Conservation (phyloP, 2,797 vertebrate genomes). For the Prunella strophiata region DNA sequence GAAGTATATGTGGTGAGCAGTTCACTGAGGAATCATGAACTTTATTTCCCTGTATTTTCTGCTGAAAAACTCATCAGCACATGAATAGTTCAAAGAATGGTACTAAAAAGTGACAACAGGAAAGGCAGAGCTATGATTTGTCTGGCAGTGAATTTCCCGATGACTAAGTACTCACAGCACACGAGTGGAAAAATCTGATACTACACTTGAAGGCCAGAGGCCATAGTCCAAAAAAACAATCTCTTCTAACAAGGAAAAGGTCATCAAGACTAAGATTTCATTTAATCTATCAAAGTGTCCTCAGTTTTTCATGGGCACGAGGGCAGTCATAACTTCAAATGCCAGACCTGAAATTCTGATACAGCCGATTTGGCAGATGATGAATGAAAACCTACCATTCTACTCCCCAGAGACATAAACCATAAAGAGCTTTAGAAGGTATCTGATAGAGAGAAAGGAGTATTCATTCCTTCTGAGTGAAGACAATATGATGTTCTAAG, state of each 20-base stretch:
- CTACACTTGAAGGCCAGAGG: slow-evolving; percentile 39
- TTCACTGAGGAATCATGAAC: background rate
- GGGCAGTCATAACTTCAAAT: slow-evolving; percentile 29
- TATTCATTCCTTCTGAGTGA: background rate
- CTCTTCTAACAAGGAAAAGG: slow-evolving; percentile 45
- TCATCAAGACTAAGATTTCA: slow-evolving; percentile 47
- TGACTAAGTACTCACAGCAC: slow-evolving; percentile 49
- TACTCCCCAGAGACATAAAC: background rate
- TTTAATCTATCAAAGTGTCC: slow-evolving; percentile 12
- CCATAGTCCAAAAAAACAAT: slow-evolving; percentile 34
- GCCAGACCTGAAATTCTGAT: slow-evolving; percentile 8
- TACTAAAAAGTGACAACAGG: slow-evolving; percentile 59
- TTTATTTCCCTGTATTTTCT: background rate
- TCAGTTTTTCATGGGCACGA: slow-evolving; percentile 9
- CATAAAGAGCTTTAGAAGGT: background rate
- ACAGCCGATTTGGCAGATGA: background rate
- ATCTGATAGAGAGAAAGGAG: background rate
- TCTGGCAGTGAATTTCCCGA: slow-evolving; percentile 16
- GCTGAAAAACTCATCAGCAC: slow-evolving; percentile 49
- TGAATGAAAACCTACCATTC: slow-evolving; percentile 38
- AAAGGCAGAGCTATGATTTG: slow-evolving; percentile 47
- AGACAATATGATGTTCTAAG: background rate
- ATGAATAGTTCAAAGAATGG: slow-evolving; percentile 46
- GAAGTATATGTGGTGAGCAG: background rate
- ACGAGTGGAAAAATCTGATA: slow-evolving; percentile 54